phyloP scores from a whole-genome alignment of 1,140 invertebrate species.

The Drosophila lacteicornis region DNA sequence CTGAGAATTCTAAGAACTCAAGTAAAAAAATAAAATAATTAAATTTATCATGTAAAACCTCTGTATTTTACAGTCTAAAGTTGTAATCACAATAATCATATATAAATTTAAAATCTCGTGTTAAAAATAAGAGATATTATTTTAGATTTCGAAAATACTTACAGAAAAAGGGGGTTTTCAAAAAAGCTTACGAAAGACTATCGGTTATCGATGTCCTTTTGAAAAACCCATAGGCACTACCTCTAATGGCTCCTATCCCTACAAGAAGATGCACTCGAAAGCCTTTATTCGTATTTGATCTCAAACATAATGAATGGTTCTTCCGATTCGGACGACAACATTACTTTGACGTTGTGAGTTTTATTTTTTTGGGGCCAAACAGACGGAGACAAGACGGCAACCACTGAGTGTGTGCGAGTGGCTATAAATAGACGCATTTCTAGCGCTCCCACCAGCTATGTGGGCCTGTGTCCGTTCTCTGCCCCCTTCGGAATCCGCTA shows the following conservation, averaged over 20 bases:
- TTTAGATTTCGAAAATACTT: too few species aligned
- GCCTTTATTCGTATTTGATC: not conserved
- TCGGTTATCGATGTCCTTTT: not conserved
- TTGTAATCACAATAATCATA: too few species aligned
- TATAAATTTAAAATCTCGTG: too few species aligned
- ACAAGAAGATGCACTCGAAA: conserved; percentile 21
- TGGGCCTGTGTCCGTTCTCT: conserved; percentile 38
- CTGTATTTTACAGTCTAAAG: too few species aligned
- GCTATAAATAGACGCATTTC: conserved; percentile 81
- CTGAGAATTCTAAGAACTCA: too few species aligned
- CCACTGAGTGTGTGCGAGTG: conserved; percentile 78
- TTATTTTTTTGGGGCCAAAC: conserved; percentile 69
- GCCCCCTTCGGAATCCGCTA: conserved; percentile 4
- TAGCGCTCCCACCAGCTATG: conserved; percentile 72
- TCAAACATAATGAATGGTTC: conserved; percentile 29
- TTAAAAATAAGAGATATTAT: too few species aligned
- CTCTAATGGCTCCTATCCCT: not conserved
- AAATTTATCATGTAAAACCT: too few species aligned
- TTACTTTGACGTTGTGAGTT: conserved; percentile 68
- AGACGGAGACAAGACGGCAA: conserved; percentile 65
- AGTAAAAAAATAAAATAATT: too few species aligned
- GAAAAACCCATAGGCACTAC: not conserved
- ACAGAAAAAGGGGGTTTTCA: too few species aligned
- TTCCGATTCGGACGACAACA: conserved; percentile 47
- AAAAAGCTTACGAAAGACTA: not conserved